These are phyloP conservation scores for Pentalonia nigronervosa DNA, from an alignment of 1,140 invertebrate species.

Conservation along the genomic window DNA sequence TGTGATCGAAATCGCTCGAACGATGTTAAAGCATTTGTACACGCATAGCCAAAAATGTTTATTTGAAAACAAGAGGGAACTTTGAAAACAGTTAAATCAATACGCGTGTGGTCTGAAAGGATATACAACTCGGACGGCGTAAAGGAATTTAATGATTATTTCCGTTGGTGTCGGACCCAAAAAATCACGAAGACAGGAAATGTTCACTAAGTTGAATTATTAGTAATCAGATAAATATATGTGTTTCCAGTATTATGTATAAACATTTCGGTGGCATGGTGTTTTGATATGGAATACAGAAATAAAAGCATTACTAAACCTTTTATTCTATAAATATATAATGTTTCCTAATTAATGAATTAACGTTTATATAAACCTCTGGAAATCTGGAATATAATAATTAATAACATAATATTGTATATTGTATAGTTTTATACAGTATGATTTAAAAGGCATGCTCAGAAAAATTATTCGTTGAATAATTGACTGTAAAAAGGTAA, in stretches of 20 bases:
- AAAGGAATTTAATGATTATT: constrained; percentile 3
- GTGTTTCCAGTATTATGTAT: not conserved
- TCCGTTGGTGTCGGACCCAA: not conserved
- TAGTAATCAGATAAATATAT: not conserved
- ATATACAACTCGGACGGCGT: not conserved
- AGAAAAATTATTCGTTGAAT: too few relatives aligned
- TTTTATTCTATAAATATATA: not conserved
- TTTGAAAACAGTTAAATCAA: not conserved
- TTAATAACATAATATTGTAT: too few relatives aligned
- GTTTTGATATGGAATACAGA: not conserved
- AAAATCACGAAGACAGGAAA: not conserved
- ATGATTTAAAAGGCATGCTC: too few relatives aligned
- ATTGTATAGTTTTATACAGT: too few relatives aligned
- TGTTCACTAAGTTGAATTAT: not conserved
- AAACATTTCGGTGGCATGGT: not conserved
- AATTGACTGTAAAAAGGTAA: too few relatives aligned
- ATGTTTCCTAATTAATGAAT: too few relatives aligned
- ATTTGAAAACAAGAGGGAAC: not conserved
- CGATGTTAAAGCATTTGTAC: not conserved
- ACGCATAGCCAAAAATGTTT: not conserved
- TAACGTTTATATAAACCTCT: too few relatives aligned
- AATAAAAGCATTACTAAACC: not conserved
- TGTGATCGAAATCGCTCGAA: not conserved
- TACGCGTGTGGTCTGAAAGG: not conserved
- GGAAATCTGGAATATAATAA: too few relatives aligned